Base-by-base conservation (phyloP, 2,888 invertebrate genomes). In the Platypus cylindrus region DNA sequence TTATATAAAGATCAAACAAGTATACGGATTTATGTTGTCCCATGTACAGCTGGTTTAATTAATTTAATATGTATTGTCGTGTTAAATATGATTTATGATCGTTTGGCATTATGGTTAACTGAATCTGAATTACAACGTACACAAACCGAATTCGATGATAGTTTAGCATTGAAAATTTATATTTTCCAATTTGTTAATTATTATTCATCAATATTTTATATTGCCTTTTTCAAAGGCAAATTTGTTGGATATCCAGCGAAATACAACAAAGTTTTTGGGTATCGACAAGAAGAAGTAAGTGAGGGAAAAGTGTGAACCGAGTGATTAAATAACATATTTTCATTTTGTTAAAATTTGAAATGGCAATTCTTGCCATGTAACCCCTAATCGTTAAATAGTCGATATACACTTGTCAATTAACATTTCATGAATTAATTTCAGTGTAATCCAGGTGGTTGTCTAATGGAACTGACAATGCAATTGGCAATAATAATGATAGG, bases 101-200 rank as follows among this genome's bases (percentile, higher is more conserved):
- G 64, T 50, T 50, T 78, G 40, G 83, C 82, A 0, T 66, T 72
- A 22, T 69, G 66, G 52, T 63, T 83, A 41, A 83, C 82, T 5
- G 78, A 84, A 58, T 65, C 77, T 64, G 78, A 84, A 62, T 66
- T 77, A 48, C 74, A 77, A 49, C 66, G 84, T 45, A 87, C 87
- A 1, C 84, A 87, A 63, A 78, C 79, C 3, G 83, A 87, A 60
- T 87, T 82, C 55, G 87, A 89, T 48, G 84, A 86, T 53, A 83
- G 83, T 53, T 67, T 86, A 34, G 83, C 87, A 2, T 63, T 89
- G 46, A 90, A 90, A 63, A 79, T 87, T 53, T 89, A 86, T 60
- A 62, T 85, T 45, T 78, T 89, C 46, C 85, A 89, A 63, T 89
- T 89, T 60, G 78, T 89, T 48, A 90, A 90, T 63, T 87, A 81